phyloP scores from a whole-genome alignment of 2,888 invertebrate species.

The Chalcosyrphus nemorum region DNA sequence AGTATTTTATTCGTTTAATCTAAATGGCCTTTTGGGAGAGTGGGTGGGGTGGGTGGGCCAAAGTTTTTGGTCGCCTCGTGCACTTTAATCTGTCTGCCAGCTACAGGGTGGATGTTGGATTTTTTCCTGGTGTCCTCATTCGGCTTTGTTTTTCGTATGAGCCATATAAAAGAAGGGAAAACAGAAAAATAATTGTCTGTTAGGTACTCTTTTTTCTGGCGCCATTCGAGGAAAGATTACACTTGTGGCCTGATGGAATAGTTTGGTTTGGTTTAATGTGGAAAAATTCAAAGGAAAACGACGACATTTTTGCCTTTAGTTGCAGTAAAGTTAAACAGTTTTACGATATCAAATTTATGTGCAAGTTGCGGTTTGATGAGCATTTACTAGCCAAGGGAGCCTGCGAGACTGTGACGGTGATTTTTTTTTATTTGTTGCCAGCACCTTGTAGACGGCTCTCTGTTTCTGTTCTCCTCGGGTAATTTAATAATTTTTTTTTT shows the following conservation, averaged over 20 bases:
- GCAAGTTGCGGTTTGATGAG: constrained; percentile 52
- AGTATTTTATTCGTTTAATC: constrained; percentile 62
- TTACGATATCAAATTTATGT: constrained; percentile 43
- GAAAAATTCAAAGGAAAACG: constrained; percentile 17
- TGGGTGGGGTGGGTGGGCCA: no score
- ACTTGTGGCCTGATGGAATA: constrained; percentile 39
- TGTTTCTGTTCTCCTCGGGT: constrained; percentile 14
- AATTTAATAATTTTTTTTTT: constrained; percentile 60
- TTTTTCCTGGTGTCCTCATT: constrained; percentile 20
- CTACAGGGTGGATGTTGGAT: constrained; percentile 19
- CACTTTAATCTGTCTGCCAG: constrained; percentile 62
- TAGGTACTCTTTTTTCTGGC: constrained; percentile 48
- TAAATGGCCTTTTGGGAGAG: constrained; percentile 47
- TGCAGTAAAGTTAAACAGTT: background rate
- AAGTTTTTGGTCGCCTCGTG: constrained; percentile 52
- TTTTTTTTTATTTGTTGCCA: background rate
- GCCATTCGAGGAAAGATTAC: constrained; percentile 27
- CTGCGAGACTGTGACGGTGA: background rate
- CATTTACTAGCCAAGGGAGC: background rate
- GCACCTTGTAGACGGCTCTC: background rate
- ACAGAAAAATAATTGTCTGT: constrained; percentile 41
- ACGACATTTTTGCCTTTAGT: constrained; percentile 38
- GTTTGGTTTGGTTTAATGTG: constrained; percentile 42
- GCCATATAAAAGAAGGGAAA: background rate
- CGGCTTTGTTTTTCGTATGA: constrained; percentile 30